phyloP scores from a whole-genome alignment of 2,113 vertebrate genomes.

The Solea solea region DNA sequence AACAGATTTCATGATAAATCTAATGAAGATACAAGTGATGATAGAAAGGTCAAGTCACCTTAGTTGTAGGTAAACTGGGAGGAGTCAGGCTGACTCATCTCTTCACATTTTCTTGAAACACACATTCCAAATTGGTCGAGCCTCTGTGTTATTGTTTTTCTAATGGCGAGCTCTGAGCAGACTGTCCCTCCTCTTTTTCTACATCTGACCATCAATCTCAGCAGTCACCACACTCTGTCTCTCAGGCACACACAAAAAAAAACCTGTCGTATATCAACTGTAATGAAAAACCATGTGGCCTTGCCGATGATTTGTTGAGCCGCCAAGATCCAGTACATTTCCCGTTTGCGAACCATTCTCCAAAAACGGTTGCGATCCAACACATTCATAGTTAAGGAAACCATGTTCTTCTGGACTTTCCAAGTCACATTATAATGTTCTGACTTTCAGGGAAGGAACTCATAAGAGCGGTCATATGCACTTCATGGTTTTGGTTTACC shows the following conservation, averaged over 20 bases:
- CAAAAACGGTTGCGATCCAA: slow-evolving; percentile 1
- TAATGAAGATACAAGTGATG: background rate
- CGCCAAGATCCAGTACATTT: slow-evolving; percentile 36
- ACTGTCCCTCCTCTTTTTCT: slow-evolving; percentile 48
- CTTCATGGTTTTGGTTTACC: slow-evolving; percentile 20
- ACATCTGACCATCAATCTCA: slow-evolving; percentile 60
- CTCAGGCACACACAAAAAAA: slow-evolving; percentile 49
- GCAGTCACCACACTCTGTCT: slow-evolving; percentile 42
- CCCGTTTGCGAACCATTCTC: slow-evolving; percentile 36
- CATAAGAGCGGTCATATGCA: background rate
- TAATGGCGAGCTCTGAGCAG: slow-evolving; percentile 38
- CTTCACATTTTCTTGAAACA: slow-evolving; percentile 9
- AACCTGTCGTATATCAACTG: slow-evolving; percentile 51
- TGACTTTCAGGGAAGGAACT: slow-evolving; percentile 39
- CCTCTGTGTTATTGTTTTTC: slow-evolving; percentile 16
- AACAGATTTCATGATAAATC: background rate
- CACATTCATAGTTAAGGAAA: slow-evolving; percentile 37
- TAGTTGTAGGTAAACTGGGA: background rate
- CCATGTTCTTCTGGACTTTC: slow-evolving; percentile 12
- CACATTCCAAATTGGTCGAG: slow-evolving; percentile 11
- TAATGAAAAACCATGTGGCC: slow-evolving; percentile 51
- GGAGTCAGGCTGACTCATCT: slow-evolving; percentile 7
- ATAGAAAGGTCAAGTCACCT: background rate
- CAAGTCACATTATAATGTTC: slow-evolving; percentile 38
- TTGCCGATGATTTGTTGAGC: slow-evolving; percentile 56